Evolutionary conservation across 2,113 vertebrate genomes (phyloP), one percentile per base, ranked within the genome.

Genomic region (Pantherophis guttatus): DNA sequence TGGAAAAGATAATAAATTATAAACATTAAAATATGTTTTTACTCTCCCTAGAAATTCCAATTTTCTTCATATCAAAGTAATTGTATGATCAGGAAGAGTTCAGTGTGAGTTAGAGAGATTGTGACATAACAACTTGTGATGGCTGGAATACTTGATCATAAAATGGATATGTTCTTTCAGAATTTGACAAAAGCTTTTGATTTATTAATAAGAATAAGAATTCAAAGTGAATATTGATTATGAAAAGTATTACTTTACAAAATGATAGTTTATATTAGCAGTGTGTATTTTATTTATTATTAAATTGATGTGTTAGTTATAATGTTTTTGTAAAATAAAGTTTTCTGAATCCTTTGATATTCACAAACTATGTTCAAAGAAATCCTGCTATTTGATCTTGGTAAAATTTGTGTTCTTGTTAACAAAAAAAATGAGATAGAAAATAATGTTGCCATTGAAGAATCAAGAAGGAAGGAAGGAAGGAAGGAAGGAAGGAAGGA

Each of bases 291-390:
- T 70, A 70, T 70, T 39, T 81, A 75, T 33, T 33, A 19, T 39
- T 39, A 75, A 93, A 95, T 24, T 53, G 33, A 65, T 91, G 29
- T 75, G 57, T 54, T 11, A 94, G 88, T 81, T 89, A 62, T 91
- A 85, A 59, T 86, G 94, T 95, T 96, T 93, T 86, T 53, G 33
- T 44, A 90, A 59, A 90, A 59, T 53, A 94, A 26, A 7, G 62
- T 90, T 92, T 87, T 85, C 15, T 93, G 86, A 33, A 29, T 55
- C 96, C 94, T 53, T 95, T 97, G 94, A 95, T 96, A 94, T 95
- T 93, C 91, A 93, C 93, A 96, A 96, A 96, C 94, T 93, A 94
- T 94, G 94, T 94, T 97, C 90, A 94, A 92, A 95, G 94, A 57
- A 95, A 93, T 65, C 48, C 44, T 13, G 26, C 65, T 44, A 23